Base-by-base conservation (phyloP, 2,888 invertebrate species). In the Caenorhabditis macrosperma region DNA sequence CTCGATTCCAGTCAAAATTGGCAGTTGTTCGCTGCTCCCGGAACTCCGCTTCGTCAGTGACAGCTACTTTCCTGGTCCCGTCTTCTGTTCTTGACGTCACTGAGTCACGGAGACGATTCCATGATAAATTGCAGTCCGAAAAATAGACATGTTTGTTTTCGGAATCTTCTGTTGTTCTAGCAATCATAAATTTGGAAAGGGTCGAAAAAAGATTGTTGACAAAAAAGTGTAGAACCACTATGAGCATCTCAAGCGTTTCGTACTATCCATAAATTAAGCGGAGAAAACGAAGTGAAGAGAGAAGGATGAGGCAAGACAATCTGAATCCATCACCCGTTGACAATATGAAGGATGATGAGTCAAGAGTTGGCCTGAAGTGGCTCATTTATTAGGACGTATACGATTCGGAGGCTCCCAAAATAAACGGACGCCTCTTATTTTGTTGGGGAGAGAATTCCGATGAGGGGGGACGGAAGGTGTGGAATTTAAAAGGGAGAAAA, bases 51-150 rank as follows among this genome's bases (percentile, higher is more conserved):
- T 26, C 30, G 20, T 2, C 48, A 30, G 24, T 67, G 57, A 57
- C 54, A 55, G 33, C 24, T 24, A 50, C n/a, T 10, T 17, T 26
- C 35, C 52, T 38, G 41, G 41, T 57, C 30, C 55, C 55, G 52
- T 52, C 52, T 55, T 67, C 26, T 24, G 46, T 35, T 20, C 15
- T 17, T 67, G 67, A 67, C 67, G 67, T 67, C 67, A 66, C 26
- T 28, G 38, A 50, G 46, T 17, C 46, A 52, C 52, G 5, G 26
- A 28, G 28, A 15, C 22, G 52, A 52, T 52, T 28, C 52, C 12
- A 26, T 52, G 52, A 52, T 52, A 52, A 52, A 52, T 52, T 46
- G 46, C 20, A 20, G 46, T 46, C 20, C 5, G 3, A 9, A 17
- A 46, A 41, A 41, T 15, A 41, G 9, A 10, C 15, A 15, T 46